Base-by-base conservation (phyloP, 2,797 vertebrate species). In the Acanthornis magna region DNA sequence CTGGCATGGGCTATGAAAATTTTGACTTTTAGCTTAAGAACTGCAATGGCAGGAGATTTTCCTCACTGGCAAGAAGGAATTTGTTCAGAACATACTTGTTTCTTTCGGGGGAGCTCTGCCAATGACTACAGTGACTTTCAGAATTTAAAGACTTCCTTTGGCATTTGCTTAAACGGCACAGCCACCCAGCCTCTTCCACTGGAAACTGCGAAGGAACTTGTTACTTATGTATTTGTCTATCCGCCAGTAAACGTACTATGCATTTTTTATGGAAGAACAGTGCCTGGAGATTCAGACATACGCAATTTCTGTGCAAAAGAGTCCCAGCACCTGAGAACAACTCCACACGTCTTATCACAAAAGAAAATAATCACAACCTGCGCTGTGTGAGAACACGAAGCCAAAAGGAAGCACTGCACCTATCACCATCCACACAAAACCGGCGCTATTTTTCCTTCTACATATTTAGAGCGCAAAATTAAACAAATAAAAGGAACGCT, bases 401-500 rank as follows among this genome's bases (percentile, higher is more conserved):
- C 66, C 90, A 89, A 95, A 93, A 83, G 27, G 75, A 96, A 67
- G 79, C 71, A 83, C 83, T 75, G 67, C 48, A 86, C 80, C 70
- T 95, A 73, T 60, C 81, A 65, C 83, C 55, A 76, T 51, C 89
- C 96, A 89, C 65, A 77, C 32, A 96, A 82, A 96, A 92, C 21
- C 21, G 1, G 57, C 6, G 27, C 96, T 97, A 80, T 95, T 96
- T 96, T 88, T 45, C 91, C 75, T 88, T 91, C 95, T 91, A 96
- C 95, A 96, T 94, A 97, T 97, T 97, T 97, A 94, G 91, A 97
- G 95, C 91, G 73, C 75, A 95, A 98, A 97, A 98, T 98, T 98
- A 97, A 98, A 97, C 97, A 98, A 98, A 98, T 97, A 98, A 97
- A 98, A 97, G 93, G 96, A 98, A 97, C 89, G 94, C 93, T 88